Percentiles rank a stretch among this genome's conserved stretches.
phyloP scores from a whole-genome alignment of 2,797 vertebrate genomes.

The Kryptolebias ocellatus region DNA sequence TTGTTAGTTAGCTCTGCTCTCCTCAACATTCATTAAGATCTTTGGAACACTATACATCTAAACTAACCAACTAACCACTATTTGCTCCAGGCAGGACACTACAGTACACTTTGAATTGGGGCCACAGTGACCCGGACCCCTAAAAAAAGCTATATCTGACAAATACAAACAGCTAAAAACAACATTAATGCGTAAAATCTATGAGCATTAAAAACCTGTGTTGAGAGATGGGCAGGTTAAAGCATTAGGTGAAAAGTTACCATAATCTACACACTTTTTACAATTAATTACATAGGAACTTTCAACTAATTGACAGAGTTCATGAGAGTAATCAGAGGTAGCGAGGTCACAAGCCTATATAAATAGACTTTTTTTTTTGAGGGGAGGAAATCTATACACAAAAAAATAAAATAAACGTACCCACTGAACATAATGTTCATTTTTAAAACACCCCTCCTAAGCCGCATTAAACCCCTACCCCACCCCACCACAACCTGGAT shows the following conservation, averaged over 20 bases:
- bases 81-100: slow-evolving; percentile 74
- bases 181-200: slow-evolving; percentile 75
- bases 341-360: slow-evolving; percentile 88
- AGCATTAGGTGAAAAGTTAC: slow-evolving; percentile 82
- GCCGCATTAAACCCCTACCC: slow-evolving; percentile 45
- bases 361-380: slow-evolving; percentile 81
- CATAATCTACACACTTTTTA: slow-evolving; percentile 88
- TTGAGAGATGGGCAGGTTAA: slow-evolving; percentile 86
- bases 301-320: slow-evolving; percentile 90
- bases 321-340: slow-evolving; percentile 92
- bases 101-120: slow-evolving; percentile 80
- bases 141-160: slow-evolving; percentile 76
- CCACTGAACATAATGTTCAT: slow-evolving; percentile 82
- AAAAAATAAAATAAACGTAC: slow-evolving; percentile 84
- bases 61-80: slow-evolving; percentile 74
- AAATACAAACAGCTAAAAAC: slow-evolving; percentile 71
- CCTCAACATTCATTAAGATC: slow-evolving; percentile 82
- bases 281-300: slow-evolving; percentile 89
- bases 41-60: slow-evolving; percentile 83
- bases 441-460: slow-evolving; percentile 74
- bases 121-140: slow-evolving; percentile 67
- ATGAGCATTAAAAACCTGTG: slow-evolving; percentile 83
- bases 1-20: slow-evolving; percentile 82
- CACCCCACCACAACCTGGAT: slow-evolving; percentile 62
- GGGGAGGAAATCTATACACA: slow-evolving; percentile 84